A percentile compares a stretch with the other conserved stretches of the same genome.
Conservation (phyloP, 2,888 invertebrate genomes). For the Papilio gigon region DNA sequence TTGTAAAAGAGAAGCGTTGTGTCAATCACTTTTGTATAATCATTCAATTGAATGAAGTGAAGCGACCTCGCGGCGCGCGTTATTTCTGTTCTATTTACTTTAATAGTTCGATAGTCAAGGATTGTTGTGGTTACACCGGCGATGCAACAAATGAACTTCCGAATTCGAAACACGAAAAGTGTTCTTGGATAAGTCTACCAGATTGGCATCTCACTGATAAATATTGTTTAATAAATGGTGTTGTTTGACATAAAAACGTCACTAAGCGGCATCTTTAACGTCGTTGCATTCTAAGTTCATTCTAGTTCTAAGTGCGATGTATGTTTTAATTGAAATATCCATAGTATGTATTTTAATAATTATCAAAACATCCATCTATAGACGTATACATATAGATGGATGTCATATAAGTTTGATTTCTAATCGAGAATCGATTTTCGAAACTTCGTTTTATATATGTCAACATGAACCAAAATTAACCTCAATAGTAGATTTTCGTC, state of each 20-base stretch:
- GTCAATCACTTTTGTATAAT: constrained; percentile 27
- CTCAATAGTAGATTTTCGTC: no score
- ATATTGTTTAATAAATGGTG: not conserved
- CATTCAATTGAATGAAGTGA: constrained; percentile 35
- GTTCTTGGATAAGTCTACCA: not conserved
- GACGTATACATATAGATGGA: no score
- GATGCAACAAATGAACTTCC: constrained; percentile 3
- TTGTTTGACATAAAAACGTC: not conserved
- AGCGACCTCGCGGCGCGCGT: constrained; percentile 21
- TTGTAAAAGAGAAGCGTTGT: not conserved
- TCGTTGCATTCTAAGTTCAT: no score
- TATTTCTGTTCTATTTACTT: constrained; percentile 20
- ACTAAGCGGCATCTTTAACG: not conserved
- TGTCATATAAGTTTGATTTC: no score
- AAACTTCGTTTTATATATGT: no score
- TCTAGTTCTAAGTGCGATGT: no score
- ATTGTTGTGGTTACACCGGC: not conserved
- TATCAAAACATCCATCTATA: no score
- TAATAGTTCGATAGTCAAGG: constrained; percentile 7
- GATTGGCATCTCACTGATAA: not conserved
- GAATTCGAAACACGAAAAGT: not conserved
- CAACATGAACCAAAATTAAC: no score
- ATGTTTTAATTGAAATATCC: no score
- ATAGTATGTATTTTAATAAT: no score
- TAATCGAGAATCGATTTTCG: no score